phyloP scores from a whole-genome alignment of 1,140 invertebrate species.

The Drosophila nikananu region DNA sequence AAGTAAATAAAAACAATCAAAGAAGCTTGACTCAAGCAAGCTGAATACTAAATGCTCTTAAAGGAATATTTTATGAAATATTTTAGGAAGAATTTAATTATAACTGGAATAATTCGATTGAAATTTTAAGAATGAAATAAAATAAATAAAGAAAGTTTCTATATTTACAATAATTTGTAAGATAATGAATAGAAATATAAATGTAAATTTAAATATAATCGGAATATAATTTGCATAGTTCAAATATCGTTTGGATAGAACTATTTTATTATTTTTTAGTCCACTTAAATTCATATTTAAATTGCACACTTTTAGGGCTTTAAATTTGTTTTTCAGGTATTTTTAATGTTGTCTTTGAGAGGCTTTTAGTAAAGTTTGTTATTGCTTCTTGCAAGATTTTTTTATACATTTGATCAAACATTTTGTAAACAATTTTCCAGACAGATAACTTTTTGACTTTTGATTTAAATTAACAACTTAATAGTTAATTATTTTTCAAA shows the following conservation, averaged over 20 bases:
- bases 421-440: background rate
- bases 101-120: no score
- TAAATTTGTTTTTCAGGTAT: no score
- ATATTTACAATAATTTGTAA: background rate
- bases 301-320: background rate
- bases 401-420: background rate
- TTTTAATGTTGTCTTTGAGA: no score
- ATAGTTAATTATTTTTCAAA: background rate
- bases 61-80: no score
- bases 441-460: background rate
- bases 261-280: background rate
- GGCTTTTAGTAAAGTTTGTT: no score
- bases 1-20: constrained; percentile 75
- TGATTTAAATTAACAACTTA: background rate
- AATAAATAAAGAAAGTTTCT: no score
- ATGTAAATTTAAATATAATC: background rate
- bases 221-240: background rate
- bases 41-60: constrained; percentile 1
- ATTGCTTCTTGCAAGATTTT: background rate
- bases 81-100: no score
- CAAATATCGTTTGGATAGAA: background rate
- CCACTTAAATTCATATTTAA: background rate
- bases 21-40: background rate
- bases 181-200: background rate
- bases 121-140: no score